Evolutionary conservation across 2,888 invertebrate genomes (phyloP), one percentile per base, ranked within the genome.

Genomic region (Mythimna loreyi): DNA sequence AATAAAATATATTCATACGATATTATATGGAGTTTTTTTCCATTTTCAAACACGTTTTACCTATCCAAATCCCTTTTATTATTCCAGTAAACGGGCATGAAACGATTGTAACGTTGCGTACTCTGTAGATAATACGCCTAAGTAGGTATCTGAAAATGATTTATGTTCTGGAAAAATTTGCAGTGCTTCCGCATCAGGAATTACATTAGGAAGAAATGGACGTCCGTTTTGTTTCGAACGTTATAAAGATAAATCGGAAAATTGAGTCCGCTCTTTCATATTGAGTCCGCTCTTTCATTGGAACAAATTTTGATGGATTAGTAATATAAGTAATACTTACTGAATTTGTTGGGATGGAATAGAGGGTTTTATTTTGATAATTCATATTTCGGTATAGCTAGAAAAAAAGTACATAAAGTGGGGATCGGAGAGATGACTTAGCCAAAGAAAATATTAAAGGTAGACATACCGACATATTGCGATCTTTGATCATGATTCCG

Each of bases 1-100:
- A 90, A 92, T 91, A 90, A 93, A 92, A 90, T 89, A 88, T 90
- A 91, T 92, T 92, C 92, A 92, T 92, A 82, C 80, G 86, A 81
- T 87, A 86, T 87, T 85, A 86, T 73, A 75, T 74, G 66, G 70
- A 72, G 67, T 82, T 82, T 84, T n/a, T 87, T 86, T 86, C 78
- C 87, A 86, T 86, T 87, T 89, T 87, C 84, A 71, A 86, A 87
- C 89, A 85, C 76, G 83, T 84, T 86, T 86, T 82, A 86, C 87
- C 84, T 85, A 82, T 81, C 69, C 74, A 83, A 87, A 86, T 87
- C 84, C 82, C 77, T 85, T 87, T 85, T 87, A 85, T 85, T 87
- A 85, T 85, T 83, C 82, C 76, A 72, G 81, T 81, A 80, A 86
- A 85, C 77, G 80, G 78, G 76, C 79, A 74, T 80, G 77, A 76